These are phyloP conservation scores for Elanus axillaris DNA, from an alignment of 2,113 vertebrate genomes.

Conservation along the genomic window DNA sequence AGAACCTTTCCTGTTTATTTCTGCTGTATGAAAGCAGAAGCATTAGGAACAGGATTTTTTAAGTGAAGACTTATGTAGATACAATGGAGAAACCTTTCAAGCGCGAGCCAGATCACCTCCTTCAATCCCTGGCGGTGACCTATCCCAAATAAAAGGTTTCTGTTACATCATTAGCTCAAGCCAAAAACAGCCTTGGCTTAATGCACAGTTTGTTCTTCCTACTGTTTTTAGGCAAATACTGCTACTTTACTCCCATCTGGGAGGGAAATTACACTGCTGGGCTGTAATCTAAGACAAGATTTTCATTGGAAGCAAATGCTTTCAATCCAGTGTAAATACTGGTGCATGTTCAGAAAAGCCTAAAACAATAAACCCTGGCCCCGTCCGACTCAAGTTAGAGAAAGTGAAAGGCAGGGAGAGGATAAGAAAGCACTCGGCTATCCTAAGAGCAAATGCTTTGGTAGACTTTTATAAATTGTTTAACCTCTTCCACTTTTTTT, in stretches of 20 bases:
- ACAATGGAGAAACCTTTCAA: conserved; percentile 84
- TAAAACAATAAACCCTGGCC: conserved; percentile 97
- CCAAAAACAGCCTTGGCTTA: conserved; percentile 88
- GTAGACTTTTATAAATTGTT: conserved; percentile 75
- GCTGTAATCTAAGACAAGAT: conserved; percentile 99
- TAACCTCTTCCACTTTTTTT: conserved; percentile 74
- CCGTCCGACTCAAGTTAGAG: conserved; percentile 82
- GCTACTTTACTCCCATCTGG: conserved; percentile 86
- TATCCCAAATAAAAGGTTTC: conserved; percentile 86
- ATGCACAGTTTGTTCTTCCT: conserved; percentile 92
- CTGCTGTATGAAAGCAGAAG: conserved; percentile 82
- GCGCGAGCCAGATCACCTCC: conserved; percentile 77
- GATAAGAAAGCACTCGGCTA: conserved; percentile 63
- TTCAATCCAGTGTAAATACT: conserved; percentile 98
- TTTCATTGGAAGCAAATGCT: conserved; percentile 99
- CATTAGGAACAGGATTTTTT: conserved; percentile 84
- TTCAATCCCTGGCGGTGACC: conserved; percentile 80
- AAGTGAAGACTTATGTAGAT: conserved; percentile 92
- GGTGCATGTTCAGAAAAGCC: conserved; percentile 96
- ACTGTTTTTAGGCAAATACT: conserved; percentile 95
- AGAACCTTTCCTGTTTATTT: conserved; percentile 86
- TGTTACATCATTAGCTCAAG: conserved; percentile 95
- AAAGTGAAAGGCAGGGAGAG: conserved; percentile 79
- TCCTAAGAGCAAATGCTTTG: conserved; percentile 70
- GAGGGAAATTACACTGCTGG: conserved; percentile 87